Percentiles rank a stretch among this genome's conserved stretches.
Evolutionary conservation across 35 echinoderm and acorn worm species (phyloP).

Genomic region (Holothuria glaberrima): DNA sequence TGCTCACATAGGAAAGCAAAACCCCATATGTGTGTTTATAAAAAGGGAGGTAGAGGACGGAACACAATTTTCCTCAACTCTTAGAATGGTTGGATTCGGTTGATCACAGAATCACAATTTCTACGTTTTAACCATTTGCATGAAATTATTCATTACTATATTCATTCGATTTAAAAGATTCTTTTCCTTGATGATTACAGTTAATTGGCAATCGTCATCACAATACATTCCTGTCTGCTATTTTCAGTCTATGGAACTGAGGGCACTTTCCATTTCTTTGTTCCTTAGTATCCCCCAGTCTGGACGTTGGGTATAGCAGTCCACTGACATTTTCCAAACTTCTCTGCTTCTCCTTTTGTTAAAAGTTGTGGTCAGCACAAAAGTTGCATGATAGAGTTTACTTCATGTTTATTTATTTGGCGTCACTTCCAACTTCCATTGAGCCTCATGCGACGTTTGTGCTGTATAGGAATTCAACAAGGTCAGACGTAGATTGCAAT

Average conservation of each 20-base stretch:
- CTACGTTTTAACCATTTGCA: not conserved
- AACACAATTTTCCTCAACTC: too few species aligned
- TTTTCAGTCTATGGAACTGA: not conserved
- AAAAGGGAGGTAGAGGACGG: too few species aligned
- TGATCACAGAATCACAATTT: not conserved
- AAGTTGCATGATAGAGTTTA: not conserved
- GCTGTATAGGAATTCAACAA: not conserved
- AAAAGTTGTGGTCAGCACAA: not conserved
- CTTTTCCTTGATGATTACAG: not conserved
- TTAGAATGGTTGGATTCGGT: not conserved
- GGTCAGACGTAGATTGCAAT: not conserved
- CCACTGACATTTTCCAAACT: not conserved
- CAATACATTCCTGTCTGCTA: conserved; percentile 30
- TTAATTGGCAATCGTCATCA: too few species aligned
- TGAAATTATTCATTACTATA: not conserved
- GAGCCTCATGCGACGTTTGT: not conserved
- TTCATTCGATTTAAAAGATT: not conserved
- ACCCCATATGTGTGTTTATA: not conserved
- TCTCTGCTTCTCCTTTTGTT: conserved; percentile 42
- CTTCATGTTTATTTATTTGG: not conserved
- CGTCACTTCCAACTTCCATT: not conserved
- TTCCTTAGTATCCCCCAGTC: not conserved
- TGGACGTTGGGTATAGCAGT: not conserved
- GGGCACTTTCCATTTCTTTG: conserved; percentile 32
- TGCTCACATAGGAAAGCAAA: not conserved